A percentile compares a stretch with the other conserved stretches of the same genome.
Conservation (phyloP, 1,140 invertebrate genomes). For the Drosophila equinoxialis region DNA sequence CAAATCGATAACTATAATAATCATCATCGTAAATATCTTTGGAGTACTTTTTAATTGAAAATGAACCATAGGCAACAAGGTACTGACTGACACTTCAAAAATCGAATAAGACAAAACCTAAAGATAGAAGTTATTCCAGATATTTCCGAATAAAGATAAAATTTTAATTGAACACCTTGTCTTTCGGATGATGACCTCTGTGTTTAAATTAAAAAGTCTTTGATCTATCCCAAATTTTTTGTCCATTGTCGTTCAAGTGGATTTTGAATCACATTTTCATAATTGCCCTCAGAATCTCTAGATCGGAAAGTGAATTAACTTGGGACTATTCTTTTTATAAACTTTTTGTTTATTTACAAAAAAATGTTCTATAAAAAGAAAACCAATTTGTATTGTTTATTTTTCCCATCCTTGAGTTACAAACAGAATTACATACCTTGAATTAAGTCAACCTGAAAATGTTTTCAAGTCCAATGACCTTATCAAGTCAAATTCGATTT, state of each 20-base stretch:
- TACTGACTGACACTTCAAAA: too few relatives aligned
- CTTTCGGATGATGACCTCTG: too few relatives aligned
- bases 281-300: neutral
- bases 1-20: too few relatives aligned
- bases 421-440: neutral
- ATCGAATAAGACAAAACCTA: too few relatives aligned
- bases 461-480: slow-evolving; percentile 6
- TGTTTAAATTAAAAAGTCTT: too few relatives aligned
- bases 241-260: neutral
- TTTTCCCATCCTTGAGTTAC: neutral
- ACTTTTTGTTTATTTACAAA: neutral
- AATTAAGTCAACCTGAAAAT: slow-evolving; percentile 4
- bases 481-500: neutral
- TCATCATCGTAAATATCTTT: too few relatives aligned
- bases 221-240: neutral
- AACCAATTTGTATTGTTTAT: neutral
- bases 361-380: slow-evolving; percentile 4
- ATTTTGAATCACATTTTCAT: neutral
- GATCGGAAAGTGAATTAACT: neutral
- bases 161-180: too few relatives aligned
- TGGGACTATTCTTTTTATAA: neutral
- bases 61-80: too few relatives aligned
- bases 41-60: too few relatives aligned
- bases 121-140: too few relatives aligned
- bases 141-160: too few relatives aligned